These are phyloP conservation scores for Mus spretus DNA, from an alignment of 2,797 vertebrate genomes.

Conservation along the genomic window DNA sequence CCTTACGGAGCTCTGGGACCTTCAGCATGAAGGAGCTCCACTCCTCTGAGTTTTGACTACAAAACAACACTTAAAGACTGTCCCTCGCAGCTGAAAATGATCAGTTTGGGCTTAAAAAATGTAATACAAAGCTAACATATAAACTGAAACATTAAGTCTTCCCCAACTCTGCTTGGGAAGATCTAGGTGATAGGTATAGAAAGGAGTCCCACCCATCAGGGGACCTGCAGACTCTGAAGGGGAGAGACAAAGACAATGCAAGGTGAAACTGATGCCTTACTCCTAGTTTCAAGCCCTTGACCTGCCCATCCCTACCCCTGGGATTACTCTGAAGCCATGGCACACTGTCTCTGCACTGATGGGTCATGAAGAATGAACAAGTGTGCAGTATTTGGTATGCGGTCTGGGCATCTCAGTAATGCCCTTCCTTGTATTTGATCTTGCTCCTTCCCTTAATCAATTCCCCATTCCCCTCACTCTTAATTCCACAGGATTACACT, in stretches of 20 bases:
- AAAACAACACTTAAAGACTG: not conserved
- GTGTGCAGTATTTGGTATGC: not conserved
- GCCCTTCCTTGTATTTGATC: slow-evolving; percentile 4
- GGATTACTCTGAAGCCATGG: not conserved
- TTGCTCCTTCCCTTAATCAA: slow-evolving; percentile 64
- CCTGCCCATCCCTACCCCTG: not conserved
- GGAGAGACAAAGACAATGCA: not conserved
- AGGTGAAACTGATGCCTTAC: not conserved
- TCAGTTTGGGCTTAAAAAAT: not conserved
- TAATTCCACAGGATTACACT: slow-evolving; percentile 67
- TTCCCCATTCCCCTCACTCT: slow-evolving; percentile 50
- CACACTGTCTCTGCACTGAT: not conserved
- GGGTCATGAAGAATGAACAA: not conserved
- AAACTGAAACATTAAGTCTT: not conserved
- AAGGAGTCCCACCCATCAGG: not conserved
- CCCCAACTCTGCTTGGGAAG: not conserved
- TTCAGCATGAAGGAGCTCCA: not conserved
- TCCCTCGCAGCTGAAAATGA: slow-evolving; percentile 3
- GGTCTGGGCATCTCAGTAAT: not conserved
- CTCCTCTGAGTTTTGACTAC: slow-evolving; percentile 15
- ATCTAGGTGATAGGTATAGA: not conserved
- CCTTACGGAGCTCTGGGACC: not conserved
- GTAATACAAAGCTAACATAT: not conserved
- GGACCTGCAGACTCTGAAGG: not conserved
- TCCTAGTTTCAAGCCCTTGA: not conserved